Conservation (phyloP, 2,113 vertebrate species). For the Etheostoma spectabile region DNA sequence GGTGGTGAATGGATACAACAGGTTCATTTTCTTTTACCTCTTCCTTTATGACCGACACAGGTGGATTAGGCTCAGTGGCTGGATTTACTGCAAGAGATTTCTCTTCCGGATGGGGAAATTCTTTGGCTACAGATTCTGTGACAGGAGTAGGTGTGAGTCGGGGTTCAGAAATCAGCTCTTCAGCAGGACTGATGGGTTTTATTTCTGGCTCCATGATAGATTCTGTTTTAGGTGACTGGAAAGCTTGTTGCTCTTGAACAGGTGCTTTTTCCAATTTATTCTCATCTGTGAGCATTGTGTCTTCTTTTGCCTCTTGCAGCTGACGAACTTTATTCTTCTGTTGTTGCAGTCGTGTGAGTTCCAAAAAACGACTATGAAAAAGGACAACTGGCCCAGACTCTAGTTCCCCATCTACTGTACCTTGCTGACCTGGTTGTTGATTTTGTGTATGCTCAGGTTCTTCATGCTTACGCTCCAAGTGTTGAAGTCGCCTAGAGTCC, state of each 20-base stretch:
- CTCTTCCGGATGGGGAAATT: slow-evolving; percentile 65
- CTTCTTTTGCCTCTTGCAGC: slow-evolving; percentile 85
- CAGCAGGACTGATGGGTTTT: slow-evolving; percentile 79
- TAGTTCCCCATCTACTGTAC: slow-evolving; percentile 83
- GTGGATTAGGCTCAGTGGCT: slow-evolving; percentile 34
- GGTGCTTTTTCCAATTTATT: slow-evolving; percentile 79
- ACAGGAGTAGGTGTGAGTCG: slow-evolving; percentile 58
- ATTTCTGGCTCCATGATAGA: slow-evolving; percentile 61
- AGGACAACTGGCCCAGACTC: slow-evolving; percentile 92
- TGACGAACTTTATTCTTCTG: slow-evolving; percentile 92
- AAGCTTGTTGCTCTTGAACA: slow-evolving; percentile 83
- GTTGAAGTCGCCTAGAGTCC: slow-evolving; percentile 94
- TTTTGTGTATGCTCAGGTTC: slow-evolving; percentile 88
- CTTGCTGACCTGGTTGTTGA: slow-evolving; percentile 84
- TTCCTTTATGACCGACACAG: slow-evolving; percentile 70
- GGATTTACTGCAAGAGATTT: slow-evolving; percentile 32
- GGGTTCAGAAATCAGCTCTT: slow-evolving; percentile 72
- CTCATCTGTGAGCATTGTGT: slow-evolving; percentile 40
- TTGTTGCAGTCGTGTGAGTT: slow-evolving; percentile 88
- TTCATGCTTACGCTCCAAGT: slow-evolving; percentile 93
- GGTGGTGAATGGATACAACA: slow-evolving; percentile 42
- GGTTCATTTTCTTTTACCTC: slow-evolving; percentile 75
- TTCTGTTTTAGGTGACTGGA: slow-evolving; percentile 72
- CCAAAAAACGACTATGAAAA: slow-evolving; percentile 95
- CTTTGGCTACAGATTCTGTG: slow-evolving; percentile 49